Conservation (phyloP, 2,888 invertebrate species). For the Toxonevra muliebris region DNA sequence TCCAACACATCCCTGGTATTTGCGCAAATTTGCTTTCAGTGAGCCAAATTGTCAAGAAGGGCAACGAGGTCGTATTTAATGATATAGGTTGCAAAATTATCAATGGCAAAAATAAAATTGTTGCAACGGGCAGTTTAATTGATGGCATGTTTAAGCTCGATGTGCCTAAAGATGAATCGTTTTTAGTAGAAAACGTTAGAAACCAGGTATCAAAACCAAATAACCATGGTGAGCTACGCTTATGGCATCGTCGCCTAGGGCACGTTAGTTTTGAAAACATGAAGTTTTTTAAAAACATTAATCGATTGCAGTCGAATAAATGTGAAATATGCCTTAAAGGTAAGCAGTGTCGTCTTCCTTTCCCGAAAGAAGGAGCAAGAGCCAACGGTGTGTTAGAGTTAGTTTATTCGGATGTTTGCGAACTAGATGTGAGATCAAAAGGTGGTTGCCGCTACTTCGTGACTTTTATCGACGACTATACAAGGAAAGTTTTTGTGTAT, state of each 20-base stretch:
- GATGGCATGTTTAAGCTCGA: constrained; percentile 29
- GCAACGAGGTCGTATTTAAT: constrained; percentile 24
- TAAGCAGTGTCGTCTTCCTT: constrained; percentile 22
- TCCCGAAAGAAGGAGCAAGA: constrained; percentile 26
- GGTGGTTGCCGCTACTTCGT: constrained; percentile 27
- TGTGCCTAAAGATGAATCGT: constrained; percentile 25
- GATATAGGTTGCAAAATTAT: constrained; percentile 19
- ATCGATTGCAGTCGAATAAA: constrained; percentile 23
- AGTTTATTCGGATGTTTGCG: constrained; percentile 26
- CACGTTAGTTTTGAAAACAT: too few species aligned
- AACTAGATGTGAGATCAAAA: constrained; percentile 16
- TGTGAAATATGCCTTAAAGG: too few species aligned
- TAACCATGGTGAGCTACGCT: too few species aligned
- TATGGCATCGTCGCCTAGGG: too few species aligned
- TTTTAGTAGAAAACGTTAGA: constrained; percentile 18
- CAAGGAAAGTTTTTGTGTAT: too few species aligned
- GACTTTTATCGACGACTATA: too few species aligned
- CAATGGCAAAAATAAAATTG: constrained; percentile 1
- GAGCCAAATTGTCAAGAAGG: too few species aligned
- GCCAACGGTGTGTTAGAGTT: constrained; percentile 13
- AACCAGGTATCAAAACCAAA: constrained; percentile 5
- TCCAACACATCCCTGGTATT: constrained; percentile 22
- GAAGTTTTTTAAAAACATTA: constrained; percentile 12
- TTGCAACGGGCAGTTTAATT: constrained; percentile 28
- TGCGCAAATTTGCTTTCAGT: too few species aligned